These are phyloP conservation scores for Hydrozoanthus gracilis DNA, from an alignment of 92 coral and sea anemone species.

Conservation along the genomic window DNA sequence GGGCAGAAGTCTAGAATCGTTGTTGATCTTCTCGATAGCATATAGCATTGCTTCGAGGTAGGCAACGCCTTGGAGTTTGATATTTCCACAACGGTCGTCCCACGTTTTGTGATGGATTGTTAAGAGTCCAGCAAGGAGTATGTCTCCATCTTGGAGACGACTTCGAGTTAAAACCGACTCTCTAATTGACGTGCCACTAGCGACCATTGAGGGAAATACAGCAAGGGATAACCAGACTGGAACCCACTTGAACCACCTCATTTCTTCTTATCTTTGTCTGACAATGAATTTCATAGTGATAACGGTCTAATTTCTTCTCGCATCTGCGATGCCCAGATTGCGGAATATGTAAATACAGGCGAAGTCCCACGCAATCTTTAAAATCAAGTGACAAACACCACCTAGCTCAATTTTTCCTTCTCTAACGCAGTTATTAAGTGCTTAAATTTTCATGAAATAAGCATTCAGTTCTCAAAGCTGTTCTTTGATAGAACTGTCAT, in stretches of 20 bases:
- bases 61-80: conserved; percentile 75
- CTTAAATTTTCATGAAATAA: no score
- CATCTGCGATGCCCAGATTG: no score
- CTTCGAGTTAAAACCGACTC: conserved; percentile 38
- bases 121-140: conserved; percentile 67
- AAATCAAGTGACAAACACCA: no score
- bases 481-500: no score
- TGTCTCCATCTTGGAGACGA: conserved; percentile 62
- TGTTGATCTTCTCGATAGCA: conserved; percentile 75
- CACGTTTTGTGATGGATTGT: conserved; percentile 66
- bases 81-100: conserved; percentile 61
- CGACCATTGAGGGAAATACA: neutral
- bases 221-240: neutral
- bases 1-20: conserved; percentile 63
- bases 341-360: no score
- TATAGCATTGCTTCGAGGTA: conserved; percentile 77
- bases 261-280: neutral
- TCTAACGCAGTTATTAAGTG: no score
- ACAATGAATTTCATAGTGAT: neutral
- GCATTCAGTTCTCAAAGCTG: no score
- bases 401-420: no score
- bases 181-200: neutral
- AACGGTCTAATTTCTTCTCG: no score
- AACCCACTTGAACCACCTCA: conserved; percentile 25
- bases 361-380: no score